A percentile compares a stretch with the other conserved stretches of the same genome.
Conservation (phyloP, 2,888 invertebrate genomes). For the Resseliella maxima region DNA sequence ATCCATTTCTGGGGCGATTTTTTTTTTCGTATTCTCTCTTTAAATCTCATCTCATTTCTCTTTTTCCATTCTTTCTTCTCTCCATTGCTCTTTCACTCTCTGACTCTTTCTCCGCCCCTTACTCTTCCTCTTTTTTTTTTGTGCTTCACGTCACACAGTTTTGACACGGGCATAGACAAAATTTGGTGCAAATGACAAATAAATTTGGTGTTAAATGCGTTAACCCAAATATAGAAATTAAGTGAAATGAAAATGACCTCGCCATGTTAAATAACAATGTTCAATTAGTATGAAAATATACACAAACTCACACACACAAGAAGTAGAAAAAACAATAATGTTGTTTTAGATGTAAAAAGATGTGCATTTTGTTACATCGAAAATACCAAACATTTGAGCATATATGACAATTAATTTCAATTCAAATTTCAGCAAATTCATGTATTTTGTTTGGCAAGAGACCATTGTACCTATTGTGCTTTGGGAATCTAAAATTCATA, state of each 20-base stretch:
- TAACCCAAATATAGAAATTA: neutral
- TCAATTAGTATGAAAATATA: conserved; percentile 45
- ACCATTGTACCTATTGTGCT: conserved; percentile 28
- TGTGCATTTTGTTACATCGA: conserved; percentile 31
- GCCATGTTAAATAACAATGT: neutral
- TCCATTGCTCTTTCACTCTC: no score
- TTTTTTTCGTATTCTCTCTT: neutral
- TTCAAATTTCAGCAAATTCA: conserved; percentile 19
- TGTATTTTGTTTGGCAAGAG: neutral
- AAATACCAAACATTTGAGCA: conserved; percentile 16
- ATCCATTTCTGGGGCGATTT: neutral
- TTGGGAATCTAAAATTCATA: neutral
- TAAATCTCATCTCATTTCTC: no score
- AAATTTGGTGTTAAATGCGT: neutral
- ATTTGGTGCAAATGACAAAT: neutral
- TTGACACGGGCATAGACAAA: neutral
- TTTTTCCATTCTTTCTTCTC: no score
- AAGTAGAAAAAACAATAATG: neutral
- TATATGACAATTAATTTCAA: conserved; percentile 45
- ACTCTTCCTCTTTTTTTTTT: neutral
- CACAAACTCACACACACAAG: no score
- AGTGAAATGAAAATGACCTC: neutral
- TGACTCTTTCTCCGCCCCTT: no score
- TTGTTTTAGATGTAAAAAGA: neutral
- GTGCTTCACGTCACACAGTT: neutral